Conservation (phyloP, 2,797 vertebrate species). For the Harpagifer antarcticus region DNA sequence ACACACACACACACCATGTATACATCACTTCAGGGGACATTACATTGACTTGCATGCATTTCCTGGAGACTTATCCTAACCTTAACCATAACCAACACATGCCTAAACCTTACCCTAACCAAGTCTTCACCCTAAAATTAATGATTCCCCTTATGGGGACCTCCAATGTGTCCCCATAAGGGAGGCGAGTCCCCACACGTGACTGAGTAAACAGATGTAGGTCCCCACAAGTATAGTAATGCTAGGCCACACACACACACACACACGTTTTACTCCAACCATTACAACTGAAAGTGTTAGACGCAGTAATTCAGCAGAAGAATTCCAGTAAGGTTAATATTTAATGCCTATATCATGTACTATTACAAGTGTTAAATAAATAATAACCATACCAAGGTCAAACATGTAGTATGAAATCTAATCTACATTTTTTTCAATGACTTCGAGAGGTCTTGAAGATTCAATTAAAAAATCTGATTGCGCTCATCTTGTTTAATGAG, state of each 20-base stretch:
- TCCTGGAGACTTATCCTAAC: too few relatives aligned
- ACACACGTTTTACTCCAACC: not conserved
- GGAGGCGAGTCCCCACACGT: too few relatives aligned
- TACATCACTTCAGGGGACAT: too few relatives aligned
- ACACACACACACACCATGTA: too few relatives aligned
- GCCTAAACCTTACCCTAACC: too few relatives aligned
- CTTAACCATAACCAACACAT: too few relatives aligned
- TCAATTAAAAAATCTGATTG: not conserved
- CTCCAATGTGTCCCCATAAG: too few relatives aligned
- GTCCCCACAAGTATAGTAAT: too few relatives aligned
- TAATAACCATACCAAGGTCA: not conserved
- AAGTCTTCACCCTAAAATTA: too few relatives aligned
- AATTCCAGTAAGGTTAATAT: not conserved
- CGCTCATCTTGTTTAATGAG: not conserved
- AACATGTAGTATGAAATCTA: not conserved
- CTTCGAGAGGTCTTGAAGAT: not conserved
- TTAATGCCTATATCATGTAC: not conserved
- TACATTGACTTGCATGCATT: too few relatives aligned
- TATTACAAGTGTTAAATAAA: not conserved
- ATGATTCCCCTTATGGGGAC: too few relatives aligned
- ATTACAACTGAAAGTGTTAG: not conserved
- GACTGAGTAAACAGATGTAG: too few relatives aligned
- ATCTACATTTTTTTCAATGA: not conserved
- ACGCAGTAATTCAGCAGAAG: not conserved
- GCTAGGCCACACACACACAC: constrained; percentile 22